phyloP scores from a whole-genome alignment of 2,797 vertebrate genomes.

The Neomorphus geoffroyi region DNA sequence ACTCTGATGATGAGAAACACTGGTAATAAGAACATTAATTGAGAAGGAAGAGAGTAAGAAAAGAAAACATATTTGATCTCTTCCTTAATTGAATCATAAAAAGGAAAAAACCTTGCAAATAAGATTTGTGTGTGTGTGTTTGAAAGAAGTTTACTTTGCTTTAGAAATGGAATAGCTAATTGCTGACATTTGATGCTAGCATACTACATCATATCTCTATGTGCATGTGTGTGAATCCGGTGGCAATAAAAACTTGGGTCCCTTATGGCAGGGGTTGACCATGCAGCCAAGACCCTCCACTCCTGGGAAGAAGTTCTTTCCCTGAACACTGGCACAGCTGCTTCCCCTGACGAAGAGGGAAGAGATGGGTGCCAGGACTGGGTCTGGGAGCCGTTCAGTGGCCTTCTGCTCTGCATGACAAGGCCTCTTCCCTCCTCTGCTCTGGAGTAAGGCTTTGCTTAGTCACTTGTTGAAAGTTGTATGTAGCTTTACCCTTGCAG shows the following conservation, averaged over 20 bases:
- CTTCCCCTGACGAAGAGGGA: not conserved
- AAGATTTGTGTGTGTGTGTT: not conserved
- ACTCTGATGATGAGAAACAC: slow-evolving; percentile 1
- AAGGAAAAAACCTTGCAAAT: not conserved
- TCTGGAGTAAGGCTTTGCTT: not conserved
- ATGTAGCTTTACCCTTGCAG: not conserved
- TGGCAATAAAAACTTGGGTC: not conserved
- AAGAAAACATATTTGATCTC: not conserved
- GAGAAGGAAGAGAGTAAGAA: not conserved
- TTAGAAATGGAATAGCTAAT: not conserved
- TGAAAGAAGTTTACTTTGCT: not conserved
- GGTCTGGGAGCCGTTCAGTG: not conserved
- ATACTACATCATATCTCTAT: not conserved
- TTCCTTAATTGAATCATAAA: not conserved
- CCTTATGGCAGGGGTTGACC: not conserved
- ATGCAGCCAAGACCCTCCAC: not conserved
- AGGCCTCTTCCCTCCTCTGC: not conserved
- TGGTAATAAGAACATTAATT: slow-evolving; percentile 3
- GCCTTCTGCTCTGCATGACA: not conserved
- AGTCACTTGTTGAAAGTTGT: not conserved
- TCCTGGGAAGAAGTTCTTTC: not conserved
- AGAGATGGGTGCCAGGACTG: not conserved
- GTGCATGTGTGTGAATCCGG: not conserved
- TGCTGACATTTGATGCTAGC: slow-evolving; percentile 1
- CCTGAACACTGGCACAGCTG: not conserved